Base-by-base conservation (phyloP, 2,888 invertebrate genomes). In the Ophion costatus region DNA sequence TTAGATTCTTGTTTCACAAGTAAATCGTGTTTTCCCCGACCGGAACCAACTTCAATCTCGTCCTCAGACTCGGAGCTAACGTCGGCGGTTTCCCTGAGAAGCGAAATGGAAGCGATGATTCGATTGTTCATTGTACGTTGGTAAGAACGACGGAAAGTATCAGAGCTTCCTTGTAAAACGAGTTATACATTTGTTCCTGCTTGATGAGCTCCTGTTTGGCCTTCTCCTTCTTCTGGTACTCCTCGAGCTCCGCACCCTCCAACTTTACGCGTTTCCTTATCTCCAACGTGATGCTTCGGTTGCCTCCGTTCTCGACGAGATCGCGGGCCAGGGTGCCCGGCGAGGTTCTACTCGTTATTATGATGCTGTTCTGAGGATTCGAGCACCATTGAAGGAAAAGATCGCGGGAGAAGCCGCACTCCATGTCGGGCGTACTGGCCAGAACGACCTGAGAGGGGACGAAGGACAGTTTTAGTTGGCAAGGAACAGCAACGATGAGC, bases 351-450 rank as follows among this genome's bases (percentile, higher is more conserved):
- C 97, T 97, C 0, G 99, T 99, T 78, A 99, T 94, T 86, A 99
- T 98, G 87, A 99, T 97, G 92, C 98, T 98, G 92, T 99, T 99
- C 92, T 97, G 97, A 1, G 97, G 95, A 94, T 98, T 97, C 0
- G 96, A 95, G 78, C 98, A 98, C 99, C 99, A 99, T 90, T 97
- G 96, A 2, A 98, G 94, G 93, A 99, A 99, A 33, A 99, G 94
- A 91, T 99, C 99, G 78, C 99, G 95, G 0, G 99, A 97, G 94
- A 98, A 99, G 0, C 99, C 99, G 87, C 97, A 96, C 94, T 99
- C 99, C 95, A 99, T 96, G 93, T 99, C 99, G 0, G 98, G 97
- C 87, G 97, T 97, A 91, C 99, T 99, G 0, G 99, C 98, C 80
- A 99, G 94, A 14, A 99, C 99, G 3, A 99, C 98, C 95, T 95